Evolutionary conservation across 2,888 invertebrate genomes (phyloP).

Genomic region (Thereva nobilitata): DNA sequence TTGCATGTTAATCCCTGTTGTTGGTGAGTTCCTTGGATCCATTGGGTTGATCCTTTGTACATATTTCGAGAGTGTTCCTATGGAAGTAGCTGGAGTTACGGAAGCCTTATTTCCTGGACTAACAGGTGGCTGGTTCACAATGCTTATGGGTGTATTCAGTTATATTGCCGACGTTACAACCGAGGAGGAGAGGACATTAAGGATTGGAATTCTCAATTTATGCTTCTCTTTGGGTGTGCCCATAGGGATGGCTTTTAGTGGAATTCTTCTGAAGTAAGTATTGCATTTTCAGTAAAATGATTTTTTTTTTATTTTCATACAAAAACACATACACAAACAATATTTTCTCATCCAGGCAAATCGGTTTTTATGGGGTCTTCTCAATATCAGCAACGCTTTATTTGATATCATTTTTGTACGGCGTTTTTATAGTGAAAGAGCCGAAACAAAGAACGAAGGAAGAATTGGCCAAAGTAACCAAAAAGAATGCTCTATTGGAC

Average conservation of each 20-base stretch:
- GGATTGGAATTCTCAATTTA: constrained; percentile 86
- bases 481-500: constrained; percentile 57
- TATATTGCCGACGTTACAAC: constrained; percentile 87
- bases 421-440: constrained; percentile 73
- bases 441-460: constrained; percentile 51
- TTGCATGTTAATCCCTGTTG: constrained; percentile 80
- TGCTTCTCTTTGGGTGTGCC: constrained; percentile 88
- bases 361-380: constrained; percentile 83
- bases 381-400: constrained; percentile 76
- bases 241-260: constrained; percentile 86
- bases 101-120: constrained; percentile 82
- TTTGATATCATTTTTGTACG: constrained; percentile 74
- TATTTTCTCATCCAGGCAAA: constrained; percentile 57
- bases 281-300: background rate
- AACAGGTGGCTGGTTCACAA: constrained; percentile 83
- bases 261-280: constrained; percentile 67
- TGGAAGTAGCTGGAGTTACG: constrained; percentile 78
- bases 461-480: constrained; percentile 45
- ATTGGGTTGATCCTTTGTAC: constrained; percentile 78
- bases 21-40: constrained; percentile 79
- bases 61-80: constrained; percentile 76
- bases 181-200: constrained; percentile 77
- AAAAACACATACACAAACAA: background rate
- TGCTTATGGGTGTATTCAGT: constrained; percentile 89
- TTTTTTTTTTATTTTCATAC: background rate